Percentiles rank a stretch among this genome's conserved stretches.
phyloP scores from a whole-genome alignment of 2,113 vertebrate genomes.

The Atlantisia rogersi region DNA sequence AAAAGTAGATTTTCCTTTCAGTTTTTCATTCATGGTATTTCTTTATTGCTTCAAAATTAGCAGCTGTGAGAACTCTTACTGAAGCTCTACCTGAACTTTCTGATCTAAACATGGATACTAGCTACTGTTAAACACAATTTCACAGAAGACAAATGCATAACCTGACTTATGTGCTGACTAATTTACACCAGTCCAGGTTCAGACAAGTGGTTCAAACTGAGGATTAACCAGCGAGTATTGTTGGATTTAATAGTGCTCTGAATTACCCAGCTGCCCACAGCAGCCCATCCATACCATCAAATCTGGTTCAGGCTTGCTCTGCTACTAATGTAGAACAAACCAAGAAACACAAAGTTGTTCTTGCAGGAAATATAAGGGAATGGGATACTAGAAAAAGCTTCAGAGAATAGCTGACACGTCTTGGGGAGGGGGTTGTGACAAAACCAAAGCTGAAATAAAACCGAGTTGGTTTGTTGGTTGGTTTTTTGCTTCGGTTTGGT shows the following conservation, averaged over 20 bases:
- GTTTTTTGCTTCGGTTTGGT: neutral
- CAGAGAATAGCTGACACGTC: neutral
- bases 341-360: neutral
- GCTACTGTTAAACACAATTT: neutral
- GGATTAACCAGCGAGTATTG: neutral
- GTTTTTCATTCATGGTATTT: neutral
- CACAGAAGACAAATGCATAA: neutral
- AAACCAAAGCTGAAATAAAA: neutral
- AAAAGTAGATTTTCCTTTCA: neutral
- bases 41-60: neutral
- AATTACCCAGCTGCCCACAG: neutral
- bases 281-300: neutral
- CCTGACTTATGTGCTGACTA: neutral
- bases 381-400: neutral
- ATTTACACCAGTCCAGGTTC: neutral
- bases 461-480: neutral
- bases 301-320: neutral
- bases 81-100: neutral
- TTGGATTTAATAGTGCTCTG: neutral
- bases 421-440: neutral
- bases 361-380: neutral
- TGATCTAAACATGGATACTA: neutral
- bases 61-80: fast-evolving
- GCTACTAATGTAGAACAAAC: neutral
- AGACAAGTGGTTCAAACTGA: neutral